A percentile compares a stretch with the other conserved stretches of the same genome.
These are phyloP conservation scores for Mamestra brassicae DNA, from an alignment of 2,888 invertebrate species.

Conservation along the genomic window DNA sequence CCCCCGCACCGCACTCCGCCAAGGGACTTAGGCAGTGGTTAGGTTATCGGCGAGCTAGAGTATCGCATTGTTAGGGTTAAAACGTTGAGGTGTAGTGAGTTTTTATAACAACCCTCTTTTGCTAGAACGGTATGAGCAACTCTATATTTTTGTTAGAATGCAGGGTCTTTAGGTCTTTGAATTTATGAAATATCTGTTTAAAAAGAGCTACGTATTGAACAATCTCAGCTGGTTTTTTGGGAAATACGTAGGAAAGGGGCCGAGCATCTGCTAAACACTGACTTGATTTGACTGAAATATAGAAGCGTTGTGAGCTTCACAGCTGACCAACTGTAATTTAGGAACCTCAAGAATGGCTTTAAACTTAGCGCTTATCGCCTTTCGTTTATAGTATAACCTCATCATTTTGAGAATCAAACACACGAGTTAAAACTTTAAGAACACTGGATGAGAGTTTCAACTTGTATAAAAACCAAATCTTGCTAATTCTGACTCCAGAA, in stretches of 20 bases:
- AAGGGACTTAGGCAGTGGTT: slow-evolving; percentile 69
- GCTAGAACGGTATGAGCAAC: background rate
- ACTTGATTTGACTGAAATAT: background rate
- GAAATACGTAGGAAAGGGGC: too few species aligned
- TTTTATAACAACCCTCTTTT: background rate
- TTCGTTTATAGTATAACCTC: slow-evolving; percentile 29
- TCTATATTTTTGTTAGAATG: background rate
- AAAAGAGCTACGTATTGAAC: background rate
- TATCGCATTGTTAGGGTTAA: slow-evolving; percentile 36
- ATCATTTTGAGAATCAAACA: slow-evolving; percentile 2
- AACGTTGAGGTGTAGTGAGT: background rate
- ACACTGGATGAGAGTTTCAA: slow-evolving; percentile 1
- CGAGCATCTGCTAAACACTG: too few species aligned
- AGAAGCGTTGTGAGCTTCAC: background rate
- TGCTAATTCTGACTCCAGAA: slow-evolving; percentile 43
- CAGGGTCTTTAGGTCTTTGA: background rate
- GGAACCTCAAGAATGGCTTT: slow-evolving; percentile 12
- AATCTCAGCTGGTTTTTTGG: background rate
- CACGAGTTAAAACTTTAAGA: slow-evolving; percentile 33
- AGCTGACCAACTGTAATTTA: background rate
- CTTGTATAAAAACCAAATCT: background rate
- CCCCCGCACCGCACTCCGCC: slow-evolving; percentile 59
- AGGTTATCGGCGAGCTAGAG: slow-evolving; percentile 66
- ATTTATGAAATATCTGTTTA: background rate
- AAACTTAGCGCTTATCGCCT: slow-evolving; percentile 45